Base-by-base conservation (phyloP, 2,888 invertebrate genomes). In the Molorchus minor region DNA sequence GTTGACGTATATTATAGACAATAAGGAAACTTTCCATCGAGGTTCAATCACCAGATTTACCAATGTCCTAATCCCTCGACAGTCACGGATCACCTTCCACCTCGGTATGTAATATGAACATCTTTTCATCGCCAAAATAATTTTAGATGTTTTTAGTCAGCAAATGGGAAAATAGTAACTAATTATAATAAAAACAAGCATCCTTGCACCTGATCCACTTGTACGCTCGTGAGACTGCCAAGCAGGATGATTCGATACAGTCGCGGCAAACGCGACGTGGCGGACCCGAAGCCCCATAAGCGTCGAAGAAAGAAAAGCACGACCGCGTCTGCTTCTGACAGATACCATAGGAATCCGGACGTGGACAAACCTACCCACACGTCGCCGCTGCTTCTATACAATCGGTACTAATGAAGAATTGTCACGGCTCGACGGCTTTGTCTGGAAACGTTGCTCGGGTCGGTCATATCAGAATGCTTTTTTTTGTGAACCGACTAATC, bases 361-460 rank as follows among this genome's bases (percentile, higher is more conserved):
- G 46, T 55, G 47, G 33, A 56, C 56, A 47, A 56, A 45, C 56
- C 56, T 15, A 38, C 56, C 56, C 40, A 56, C 55, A 55, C 47
- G 30, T 41, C 21, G 21, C 47, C 20, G 36, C 36, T 35, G n/a
- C 33, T 33, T 13, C 36, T 43, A 43, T 25, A 25, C 12, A 25
- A 43, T 43, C 25, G 21, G 21, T 25, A 25, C 43, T 21, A 43
- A 21, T 43, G 43, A 43, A 25, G 43, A 43, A 25, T 43, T 21
- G 21, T 33, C 33, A 33, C n/a, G 33, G 33, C n/a, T 43, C 17
- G 21, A 5, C 15, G 43, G 8, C 2, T 25, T 15, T 25, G 13
- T 13, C 25, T 43, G 43, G 12, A 43, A 13, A 43, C n/a, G 33
- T 17, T n/a, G n/a, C n/a, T 41, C 41, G 10, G 13, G 20, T 2